Conservation (phyloP, 1,140 invertebrate genomes). For the Heliconius himera region DNA sequence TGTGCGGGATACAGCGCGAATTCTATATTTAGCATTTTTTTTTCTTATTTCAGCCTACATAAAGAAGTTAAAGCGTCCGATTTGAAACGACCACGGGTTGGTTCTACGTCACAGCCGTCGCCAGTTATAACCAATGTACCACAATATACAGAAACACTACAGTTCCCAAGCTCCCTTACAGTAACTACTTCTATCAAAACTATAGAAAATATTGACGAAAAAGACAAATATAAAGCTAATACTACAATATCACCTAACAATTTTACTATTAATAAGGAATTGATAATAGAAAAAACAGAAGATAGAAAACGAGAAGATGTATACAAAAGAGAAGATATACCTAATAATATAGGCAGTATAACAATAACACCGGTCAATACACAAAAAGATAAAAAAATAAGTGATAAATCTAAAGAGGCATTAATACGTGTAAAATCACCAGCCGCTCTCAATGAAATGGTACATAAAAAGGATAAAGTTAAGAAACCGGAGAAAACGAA, state of each 20-base stretch:
- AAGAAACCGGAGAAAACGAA: conserved; percentile 53
- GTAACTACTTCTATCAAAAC: conserved; percentile 64
- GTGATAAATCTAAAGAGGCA: conserved; percentile 56
- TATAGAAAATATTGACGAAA: conserved; percentile 46
- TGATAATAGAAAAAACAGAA: conserved; percentile 58
- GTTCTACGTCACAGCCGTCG: conserved; percentile 45
- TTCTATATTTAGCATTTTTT: too few relatives aligned
- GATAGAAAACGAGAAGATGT: conserved; percentile 58
- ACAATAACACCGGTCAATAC: conserved; percentile 69
- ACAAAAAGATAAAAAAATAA: conserved; percentile 53
- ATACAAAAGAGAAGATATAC: conserved; percentile 65
- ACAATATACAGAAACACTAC: conserved; percentile 57
- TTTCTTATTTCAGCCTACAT: conserved; percentile 58
- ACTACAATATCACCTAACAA: conserved; percentile 52
- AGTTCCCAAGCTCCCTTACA: conserved; percentile 71
- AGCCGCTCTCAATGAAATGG: conserved; percentile 68
- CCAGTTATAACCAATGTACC: conserved; percentile 17
- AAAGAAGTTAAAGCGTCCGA: conserved; percentile 69
- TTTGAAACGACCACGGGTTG: conserved; percentile 56
- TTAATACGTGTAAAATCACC: conserved; percentile 69
- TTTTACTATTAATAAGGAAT: conserved; percentile 54
- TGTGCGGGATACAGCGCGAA: too few relatives aligned
- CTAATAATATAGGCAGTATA: conserved; percentile 74
- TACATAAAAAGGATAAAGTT: conserved; percentile 61
- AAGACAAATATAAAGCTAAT: conserved; percentile 56